A percentile compares a stretch with the other conserved stretches of the same genome.
phyloP scores from a whole-genome alignment of 2,888 invertebrate species.

The Hirtodrosophila histrioides region DNA sequence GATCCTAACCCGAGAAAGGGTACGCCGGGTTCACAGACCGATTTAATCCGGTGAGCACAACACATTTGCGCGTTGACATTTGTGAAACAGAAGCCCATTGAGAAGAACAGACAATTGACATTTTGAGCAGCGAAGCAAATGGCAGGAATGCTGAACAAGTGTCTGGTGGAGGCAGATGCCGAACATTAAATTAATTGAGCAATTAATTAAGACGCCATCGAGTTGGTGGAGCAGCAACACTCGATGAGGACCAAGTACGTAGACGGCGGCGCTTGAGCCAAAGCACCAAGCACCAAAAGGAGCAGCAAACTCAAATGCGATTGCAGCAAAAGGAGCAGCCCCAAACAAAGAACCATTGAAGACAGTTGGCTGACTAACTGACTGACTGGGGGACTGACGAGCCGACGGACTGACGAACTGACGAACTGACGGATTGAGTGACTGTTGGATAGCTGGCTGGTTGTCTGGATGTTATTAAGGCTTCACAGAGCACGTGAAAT shows the following conservation, averaged over 20 bases:
- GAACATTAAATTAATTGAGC: constrained; percentile 82
- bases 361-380: constrained; percentile 50
- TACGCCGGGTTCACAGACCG: constrained; percentile 20
- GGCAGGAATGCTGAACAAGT: constrained; percentile 40
- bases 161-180: constrained; percentile 50
- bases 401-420: constrained; percentile 39
- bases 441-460: constrained; percentile 6
- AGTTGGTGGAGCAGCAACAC: constrained; percentile 52
- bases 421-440: constrained; percentile 3
- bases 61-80: constrained; percentile 63
- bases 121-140: constrained; percentile 52
- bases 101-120: constrained; percentile 70
- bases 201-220: constrained; percentile 82
- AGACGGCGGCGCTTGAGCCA: constrained; percentile 12
- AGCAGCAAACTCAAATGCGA: constrained; percentile 37
- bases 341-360: constrained; percentile 73
- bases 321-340: constrained; percentile 53
- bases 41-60: constrained; percentile 25
- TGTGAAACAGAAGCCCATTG: constrained; percentile 55
- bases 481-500: constrained; percentile 66
- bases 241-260: constrained; percentile 24
- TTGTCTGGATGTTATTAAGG: constrained; percentile 59
- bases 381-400: constrained; percentile 30
- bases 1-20: constrained; percentile 29
- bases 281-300: constrained; percentile 37